Evolutionary conservation across 2,888 invertebrate species (phyloP), one percentile per base, ranked within the genome.

Genomic region (Drosophila gaucha): DNA sequence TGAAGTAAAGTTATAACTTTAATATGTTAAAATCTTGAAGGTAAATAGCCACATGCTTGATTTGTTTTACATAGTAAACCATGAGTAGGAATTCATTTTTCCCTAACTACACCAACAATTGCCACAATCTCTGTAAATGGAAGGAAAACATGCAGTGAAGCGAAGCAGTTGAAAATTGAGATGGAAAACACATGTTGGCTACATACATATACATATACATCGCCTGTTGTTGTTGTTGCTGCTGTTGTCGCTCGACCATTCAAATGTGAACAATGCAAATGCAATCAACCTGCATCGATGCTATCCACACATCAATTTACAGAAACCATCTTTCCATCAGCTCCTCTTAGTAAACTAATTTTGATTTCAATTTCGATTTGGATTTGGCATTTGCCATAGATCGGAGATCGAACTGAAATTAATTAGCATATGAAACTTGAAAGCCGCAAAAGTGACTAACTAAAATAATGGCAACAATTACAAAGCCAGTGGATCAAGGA

Each of bases 371-470:
- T 49, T 49, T 49, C 35, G 6, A 38, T 16, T 38, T 33, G 14
- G 31, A 33, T 31, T 9, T n/a, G n/a, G n/a, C n/a, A n/a, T n/a
- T 22, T 41, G 41, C 14, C 35, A 41, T 12, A 20, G 30, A 24
- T 41, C 35, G 44, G 2, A 9, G 5, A 58, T 33, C 24, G 39
- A 62, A 62, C 14, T 59, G 44, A 43, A 66, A 73, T 76, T 76
- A 79, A 82, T 82, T 68, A 64, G 58, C 67, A 65, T 35, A 49
- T 35, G 26, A 39, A 47, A 10, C 65, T 51, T 26, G 30, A 0
- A 22, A 59, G 43, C 30, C 31, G 24, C 30, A 52, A 46, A 18
- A n/a, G 24, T 22, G 20, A 16, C 14, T 51, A 24, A 36, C 31
- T 35, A 31, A 33, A 46, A 22, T 20, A 46, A 36, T 41, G 16